Evolutionary conservation across 1,140 invertebrate species (phyloP), one percentile per base, ranked within the genome.

Genomic region (Pseudachorutes palmiensis): DNA sequence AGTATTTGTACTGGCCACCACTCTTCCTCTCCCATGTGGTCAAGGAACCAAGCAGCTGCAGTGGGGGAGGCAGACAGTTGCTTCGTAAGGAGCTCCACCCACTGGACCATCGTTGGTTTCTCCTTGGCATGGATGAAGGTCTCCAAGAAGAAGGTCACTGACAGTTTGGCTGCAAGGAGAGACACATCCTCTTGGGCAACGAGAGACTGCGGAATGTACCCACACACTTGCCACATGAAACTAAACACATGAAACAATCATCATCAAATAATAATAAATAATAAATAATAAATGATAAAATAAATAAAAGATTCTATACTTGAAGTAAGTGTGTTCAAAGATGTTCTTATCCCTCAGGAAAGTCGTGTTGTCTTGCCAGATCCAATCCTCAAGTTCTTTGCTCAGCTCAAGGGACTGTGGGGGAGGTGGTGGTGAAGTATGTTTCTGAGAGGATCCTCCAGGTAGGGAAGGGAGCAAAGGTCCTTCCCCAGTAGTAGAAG

Each of bases 121-220:
- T 97, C 94, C 79, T 96, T 96, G 24, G 93, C 91, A 78, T 97
- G 93, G 77, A 97, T 96, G 72, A 96, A 92, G 0, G 92, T 96
- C 80, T 97, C 94, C 64, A 97, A 88, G 70, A 97, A 94, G 79
- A 97, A 97, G 0, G 91, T 92, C 0, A 92, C 91, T 1, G 92
- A 92, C 5, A 97, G 80, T 72, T 94, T 87, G 0, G 92, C 90
- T 0, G 92, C 88, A 72, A 91, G 85, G 70, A 93, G 85, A 0
- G 89, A 89, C 30, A 94, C 86, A 71, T 91, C 88, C 1, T 87
- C 84, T 67, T 87, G 82, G 49, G 89, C 82, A 24, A 91, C 79
- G 57, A 97, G 79, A 0, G 91, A 92, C 76, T 92, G 90, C 1
- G 93, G 92, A 75, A 96, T 91, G 73, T 90, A 91, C 28, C 90